Conservation (phyloP, 2,797 vertebrate genomes). For the Channallabes apus region DNA sequence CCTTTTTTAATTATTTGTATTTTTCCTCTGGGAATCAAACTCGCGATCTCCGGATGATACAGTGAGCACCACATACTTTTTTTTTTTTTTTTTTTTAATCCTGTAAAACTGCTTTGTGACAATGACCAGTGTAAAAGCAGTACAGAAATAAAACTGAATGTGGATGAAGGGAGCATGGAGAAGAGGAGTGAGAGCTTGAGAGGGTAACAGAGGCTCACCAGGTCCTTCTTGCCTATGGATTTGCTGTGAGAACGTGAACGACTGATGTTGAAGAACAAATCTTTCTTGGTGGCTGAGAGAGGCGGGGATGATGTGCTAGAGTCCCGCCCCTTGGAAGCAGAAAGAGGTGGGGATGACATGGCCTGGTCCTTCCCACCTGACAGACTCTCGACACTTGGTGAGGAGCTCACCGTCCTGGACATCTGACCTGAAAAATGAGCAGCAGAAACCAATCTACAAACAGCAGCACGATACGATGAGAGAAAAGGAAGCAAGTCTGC, state of each 20-base stretch:
- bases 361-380: conserved; percentile 80
- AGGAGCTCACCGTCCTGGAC: conserved; percentile 85
- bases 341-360: conserved; percentile 85
- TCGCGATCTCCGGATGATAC: too few relatives aligned
- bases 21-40: too few relatives aligned
- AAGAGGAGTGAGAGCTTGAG: background rate
- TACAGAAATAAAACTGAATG: too few relatives aligned
- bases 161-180: background rate
- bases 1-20: too few relatives aligned
- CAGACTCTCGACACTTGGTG: conserved; percentile 91
- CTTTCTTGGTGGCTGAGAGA: conserved; percentile 87
- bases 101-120: too few relatives aligned
- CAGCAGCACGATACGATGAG: background rate
- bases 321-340: conserved; percentile 81
- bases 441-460: background rate
- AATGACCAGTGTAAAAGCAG: too few relatives aligned
- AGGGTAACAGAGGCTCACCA: conserved; percentile 70
- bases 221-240: conserved; percentile 88
- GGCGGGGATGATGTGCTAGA: conserved; percentile 88
- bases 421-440: conserved; percentile 77
- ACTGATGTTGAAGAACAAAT: conserved; percentile 95
- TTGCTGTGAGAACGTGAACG: conserved; percentile 96
- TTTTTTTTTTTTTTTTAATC: too few relatives aligned
- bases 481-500: background rate
- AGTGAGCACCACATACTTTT: too few relatives aligned